Base-by-base conservation (phyloP, 2,797 vertebrate species). In the Hafferia zeledoni region DNA sequence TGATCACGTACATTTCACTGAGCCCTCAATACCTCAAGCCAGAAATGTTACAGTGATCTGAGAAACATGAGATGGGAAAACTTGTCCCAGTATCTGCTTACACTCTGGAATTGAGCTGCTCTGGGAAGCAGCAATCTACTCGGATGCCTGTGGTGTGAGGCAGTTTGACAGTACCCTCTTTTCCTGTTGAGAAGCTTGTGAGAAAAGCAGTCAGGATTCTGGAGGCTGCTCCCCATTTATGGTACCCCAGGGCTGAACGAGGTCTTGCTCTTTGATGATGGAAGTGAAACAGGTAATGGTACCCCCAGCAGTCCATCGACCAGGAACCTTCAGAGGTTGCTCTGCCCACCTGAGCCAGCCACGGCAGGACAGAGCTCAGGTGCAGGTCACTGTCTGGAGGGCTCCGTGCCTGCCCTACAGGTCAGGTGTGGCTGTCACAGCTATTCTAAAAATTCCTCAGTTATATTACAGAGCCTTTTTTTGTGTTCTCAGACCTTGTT, bases 231-330 rank as follows among this genome's bases (percentile, higher is more conserved):
- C 37, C 59, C 17, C 67, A 0, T 37, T 61, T 52, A 28, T 19
- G 16, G 23, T 30, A 18, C 15, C 13, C 10, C 27, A 67, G 41
- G 30, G 17, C 43, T 57, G 14, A 11, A 23, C 5, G 4, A 20
- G 39, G 27, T 46, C 47, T 43, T 28, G 12, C 20, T 88, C 23
- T n/a, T 49, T n/a, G n/a, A n/a, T 59, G 50, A 25, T 39, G 37
- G 37, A 39, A 39, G 37, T 41, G 22, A 6, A 41, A 71, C 67
- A 84, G 6, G 11, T 46, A 24, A 50, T 0, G 2, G 30, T 23
- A 16, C 9, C 19, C 5, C 11, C 0, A 0, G 12, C 25, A 70
- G 11, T 33, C 56, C 3, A 11, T 22, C 10, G 67, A 28, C 37
- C 41, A n/a, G 46, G 49, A 69, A 22, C 46, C n/a, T 65, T 33